Conservation (phyloP, 1,140 invertebrate species). For the Drosophila triauraria region DNA sequence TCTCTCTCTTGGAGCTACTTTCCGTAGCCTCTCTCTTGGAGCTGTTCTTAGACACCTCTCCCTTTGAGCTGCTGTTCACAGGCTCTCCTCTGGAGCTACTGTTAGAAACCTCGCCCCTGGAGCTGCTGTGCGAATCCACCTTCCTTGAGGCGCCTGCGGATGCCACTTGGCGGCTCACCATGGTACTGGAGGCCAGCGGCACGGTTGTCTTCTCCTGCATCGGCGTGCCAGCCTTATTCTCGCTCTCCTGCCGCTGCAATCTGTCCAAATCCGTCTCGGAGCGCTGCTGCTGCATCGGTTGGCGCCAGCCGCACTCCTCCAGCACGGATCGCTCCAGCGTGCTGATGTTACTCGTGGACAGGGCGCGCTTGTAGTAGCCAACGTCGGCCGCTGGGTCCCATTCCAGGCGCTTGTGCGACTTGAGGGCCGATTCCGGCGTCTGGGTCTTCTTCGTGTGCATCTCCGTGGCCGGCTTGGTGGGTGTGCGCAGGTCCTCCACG, state of each 20-base stretch:
- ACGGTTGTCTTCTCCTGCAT: constrained; percentile 18
- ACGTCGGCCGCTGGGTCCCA: constrained; percentile 83
- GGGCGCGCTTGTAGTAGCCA: constrained; percentile 71
- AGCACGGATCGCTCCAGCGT: constrained; percentile 74
- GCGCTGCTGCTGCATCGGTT: constrained; percentile 24
- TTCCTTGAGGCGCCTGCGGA: neutral
- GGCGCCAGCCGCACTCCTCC: constrained; percentile 62
- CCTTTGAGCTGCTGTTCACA: neutral
- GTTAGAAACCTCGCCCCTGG: neutral
- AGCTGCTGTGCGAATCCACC: neutral
- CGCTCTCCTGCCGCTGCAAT: constrained; percentile 26
- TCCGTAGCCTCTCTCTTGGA: neutral
- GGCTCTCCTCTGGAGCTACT: neutral
- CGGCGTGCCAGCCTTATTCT: neutral
- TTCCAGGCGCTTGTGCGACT: constrained; percentile 76
- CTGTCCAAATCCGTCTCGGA: constrained; percentile 61
- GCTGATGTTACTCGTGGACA: constrained; percentile 79
- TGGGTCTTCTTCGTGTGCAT: constrained; percentile 65
- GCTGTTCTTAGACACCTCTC: neutral
- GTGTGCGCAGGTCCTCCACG: constrained; percentile 64
- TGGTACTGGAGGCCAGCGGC: constrained; percentile 74
- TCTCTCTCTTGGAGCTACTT: neutral
- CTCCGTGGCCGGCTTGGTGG: constrained; percentile 46
- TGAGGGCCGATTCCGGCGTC: constrained; percentile 74
- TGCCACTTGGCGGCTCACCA: constrained; percentile 37